Percentiles rank a stretch among this genome's conserved stretches.
Evolutionary conservation across 2,797 vertebrate species (phyloP).

Genomic region (Allobates femoralis): DNA sequence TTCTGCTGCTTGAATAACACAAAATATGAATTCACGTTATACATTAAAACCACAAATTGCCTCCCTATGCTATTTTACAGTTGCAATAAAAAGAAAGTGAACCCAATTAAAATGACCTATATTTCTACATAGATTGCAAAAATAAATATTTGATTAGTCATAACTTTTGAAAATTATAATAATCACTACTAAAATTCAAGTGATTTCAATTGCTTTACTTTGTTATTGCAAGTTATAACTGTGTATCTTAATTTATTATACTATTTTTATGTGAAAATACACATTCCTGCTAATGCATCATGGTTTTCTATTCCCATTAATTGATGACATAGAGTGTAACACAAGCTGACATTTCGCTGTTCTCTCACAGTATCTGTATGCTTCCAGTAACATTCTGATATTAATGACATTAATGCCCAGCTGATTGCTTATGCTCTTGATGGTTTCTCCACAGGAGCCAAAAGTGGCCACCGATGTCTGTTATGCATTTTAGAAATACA

Average conservation of each 20-base stretch:
- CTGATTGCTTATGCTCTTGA: conserved; percentile 18
- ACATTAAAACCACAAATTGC: background rate
- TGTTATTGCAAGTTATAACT: too few relatives aligned
- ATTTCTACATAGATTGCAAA: too few relatives aligned
- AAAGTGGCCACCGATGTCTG: conserved; percentile 8
- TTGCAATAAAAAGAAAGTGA: too few relatives aligned
- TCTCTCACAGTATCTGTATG: background rate
- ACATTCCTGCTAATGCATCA: background rate
- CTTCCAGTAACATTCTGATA: background rate
- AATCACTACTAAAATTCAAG: too few relatives aligned
- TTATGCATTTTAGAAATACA: conserved; percentile 45
- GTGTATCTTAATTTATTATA: too few relatives aligned
- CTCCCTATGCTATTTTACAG: background rate
- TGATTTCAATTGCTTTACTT: too few relatives aligned
- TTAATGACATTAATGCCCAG: conserved; percentile 26
- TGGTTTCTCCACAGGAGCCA: conserved; percentile 12
- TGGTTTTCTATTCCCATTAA: background rate
- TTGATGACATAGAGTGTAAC: background rate
- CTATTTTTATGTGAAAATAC: background rate
- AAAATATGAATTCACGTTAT: background rate
- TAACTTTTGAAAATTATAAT: too few relatives aligned
- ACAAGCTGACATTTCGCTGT: background rate
- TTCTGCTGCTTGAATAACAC: background rate
- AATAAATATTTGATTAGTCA: too few relatives aligned
- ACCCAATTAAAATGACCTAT: too few relatives aligned